These are phyloP conservation scores for Cavia porcellus DNA, from an alignment of 2,113 vertebrate species.

Conservation along the genomic window DNA sequence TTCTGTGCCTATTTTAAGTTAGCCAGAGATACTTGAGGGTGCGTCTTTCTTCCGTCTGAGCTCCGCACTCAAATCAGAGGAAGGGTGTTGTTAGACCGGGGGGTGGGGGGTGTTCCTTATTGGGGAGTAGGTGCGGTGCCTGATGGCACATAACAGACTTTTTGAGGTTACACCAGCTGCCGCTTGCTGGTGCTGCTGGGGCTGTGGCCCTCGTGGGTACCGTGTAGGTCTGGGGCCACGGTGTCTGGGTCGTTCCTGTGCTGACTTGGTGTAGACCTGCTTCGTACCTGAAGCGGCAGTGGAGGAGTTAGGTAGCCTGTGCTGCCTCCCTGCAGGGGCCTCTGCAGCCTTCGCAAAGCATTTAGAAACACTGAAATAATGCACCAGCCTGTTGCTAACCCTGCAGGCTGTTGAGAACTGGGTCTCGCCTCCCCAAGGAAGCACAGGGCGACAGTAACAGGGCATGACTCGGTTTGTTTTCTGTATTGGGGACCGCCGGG, in stretches of 20 bases:
- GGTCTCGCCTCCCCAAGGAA: background rate
- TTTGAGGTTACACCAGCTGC: no score
- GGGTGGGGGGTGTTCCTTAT: fast-evolving
- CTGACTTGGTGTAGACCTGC: background rate
- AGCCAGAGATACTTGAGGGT: background rate
- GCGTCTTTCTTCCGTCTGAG: background rate
- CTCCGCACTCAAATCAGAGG: background rate
- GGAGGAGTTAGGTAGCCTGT: background rate
- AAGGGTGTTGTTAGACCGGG: no score
- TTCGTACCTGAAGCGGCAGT: background rate
- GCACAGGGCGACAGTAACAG: background rate
- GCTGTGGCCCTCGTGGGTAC: background rate
- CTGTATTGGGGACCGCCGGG: background rate
- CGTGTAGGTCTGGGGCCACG: background rate
- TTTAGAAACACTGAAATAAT: background rate
- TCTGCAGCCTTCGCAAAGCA: background rate
- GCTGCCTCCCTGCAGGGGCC: background rate
- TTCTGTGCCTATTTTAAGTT: background rate
- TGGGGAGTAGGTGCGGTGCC: fast-evolving
- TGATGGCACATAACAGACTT: background rate
- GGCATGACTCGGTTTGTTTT: background rate
- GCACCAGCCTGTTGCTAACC: background rate
- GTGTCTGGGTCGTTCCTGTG: background rate
- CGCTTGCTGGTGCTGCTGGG: fast-evolving
- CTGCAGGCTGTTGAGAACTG: background rate